Evolutionary conservation across 2,888 invertebrate genomes (phyloP).

Genomic region (Ellobium chinense): DNA sequence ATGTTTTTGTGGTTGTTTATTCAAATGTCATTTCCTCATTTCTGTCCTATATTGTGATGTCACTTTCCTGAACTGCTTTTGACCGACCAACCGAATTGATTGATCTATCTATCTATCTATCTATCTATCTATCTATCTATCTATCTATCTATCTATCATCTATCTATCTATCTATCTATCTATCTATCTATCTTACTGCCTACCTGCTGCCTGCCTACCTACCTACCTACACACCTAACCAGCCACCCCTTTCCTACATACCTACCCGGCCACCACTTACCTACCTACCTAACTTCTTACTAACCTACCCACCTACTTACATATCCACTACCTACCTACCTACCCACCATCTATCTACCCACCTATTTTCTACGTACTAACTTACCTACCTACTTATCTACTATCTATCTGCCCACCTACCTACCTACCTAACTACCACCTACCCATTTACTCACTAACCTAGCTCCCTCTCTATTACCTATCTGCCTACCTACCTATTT

Average conservation of each 20-base stretch:
- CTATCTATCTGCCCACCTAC: neutral
- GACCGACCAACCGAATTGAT: no score
- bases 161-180: constrained; percentile 21
- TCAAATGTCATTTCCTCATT: no score
- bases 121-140: constrained; percentile 30
- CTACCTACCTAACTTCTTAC: constrained; percentile 13
- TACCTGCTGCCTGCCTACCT: neutral
- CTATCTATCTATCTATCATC: constrained; percentile 28
- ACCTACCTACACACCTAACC: no score
- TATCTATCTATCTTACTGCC: constrained; percentile 9
- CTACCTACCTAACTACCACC: constrained; percentile 14
- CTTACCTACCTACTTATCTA: neutral
- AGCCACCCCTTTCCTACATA: no score
- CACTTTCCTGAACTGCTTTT: no score
- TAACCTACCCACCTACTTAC: constrained; percentile 10
- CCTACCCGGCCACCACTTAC: no score
- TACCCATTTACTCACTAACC: constrained; percentile 2
- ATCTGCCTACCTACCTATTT: constrained; percentile 21
- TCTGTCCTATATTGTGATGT: no score
- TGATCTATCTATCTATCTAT: constrained; percentile 20
- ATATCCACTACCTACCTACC: constrained; percentile 15
- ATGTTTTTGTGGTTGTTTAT: no score
- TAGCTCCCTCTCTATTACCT: constrained; percentile 17
- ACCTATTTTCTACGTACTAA: constrained; percentile 5
- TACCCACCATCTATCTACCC: constrained; percentile 21